phyloP scores from a whole-genome alignment of 1,140 invertebrate species.

The Pogonomyrmex barbatus region DNA sequence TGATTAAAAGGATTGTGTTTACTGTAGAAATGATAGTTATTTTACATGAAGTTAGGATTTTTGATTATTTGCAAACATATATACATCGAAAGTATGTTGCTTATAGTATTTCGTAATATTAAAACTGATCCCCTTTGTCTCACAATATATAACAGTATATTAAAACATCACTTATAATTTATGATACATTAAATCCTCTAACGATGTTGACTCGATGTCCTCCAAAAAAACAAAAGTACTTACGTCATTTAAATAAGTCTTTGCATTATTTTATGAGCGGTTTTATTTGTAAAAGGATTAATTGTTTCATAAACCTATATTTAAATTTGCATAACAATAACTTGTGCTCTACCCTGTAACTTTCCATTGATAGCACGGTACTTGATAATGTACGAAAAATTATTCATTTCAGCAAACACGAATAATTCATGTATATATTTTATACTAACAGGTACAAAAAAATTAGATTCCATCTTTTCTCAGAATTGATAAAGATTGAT shows the following conservation, averaged over 20 bases:
- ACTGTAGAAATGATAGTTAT: slow-evolving; percentile 14
- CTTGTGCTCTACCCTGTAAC: slow-evolving; percentile 52
- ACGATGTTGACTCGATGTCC: slow-evolving; percentile 34
- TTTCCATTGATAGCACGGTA: slow-evolving; percentile 45
- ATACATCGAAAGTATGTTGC: slow-evolving; percentile 32
- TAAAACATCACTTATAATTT: slow-evolving; percentile 50
- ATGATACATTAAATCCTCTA: slow-evolving; percentile 41
- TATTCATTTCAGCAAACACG: slow-evolving; percentile 32
- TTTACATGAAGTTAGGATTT: slow-evolving; percentile 45
- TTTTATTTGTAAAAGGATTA: slow-evolving; percentile 30
- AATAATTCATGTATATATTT: slow-evolving; percentile 17
- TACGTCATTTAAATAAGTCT: slow-evolving; percentile 35
- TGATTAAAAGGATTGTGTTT: slow-evolving; percentile 34
- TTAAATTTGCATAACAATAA: slow-evolving; percentile 41
- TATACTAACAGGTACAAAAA: slow-evolving; percentile 5
- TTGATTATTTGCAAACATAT: slow-evolving; percentile 60
- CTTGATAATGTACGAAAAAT: slow-evolving; percentile 28
- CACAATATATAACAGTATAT: slow-evolving; percentile 26
- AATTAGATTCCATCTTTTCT: background rate
- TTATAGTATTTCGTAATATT: slow-evolving; percentile 34
- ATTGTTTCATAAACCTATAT: slow-evolving; percentile 40
- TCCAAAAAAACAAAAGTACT: slow-evolving; percentile 34
- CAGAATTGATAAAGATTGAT: background rate
- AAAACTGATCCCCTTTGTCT: slow-evolving; percentile 34
- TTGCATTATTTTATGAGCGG: slow-evolving; percentile 24